Conservation (phyloP, 2,888 invertebrate genomes). For the Malthinus seriepunctatus region DNA sequence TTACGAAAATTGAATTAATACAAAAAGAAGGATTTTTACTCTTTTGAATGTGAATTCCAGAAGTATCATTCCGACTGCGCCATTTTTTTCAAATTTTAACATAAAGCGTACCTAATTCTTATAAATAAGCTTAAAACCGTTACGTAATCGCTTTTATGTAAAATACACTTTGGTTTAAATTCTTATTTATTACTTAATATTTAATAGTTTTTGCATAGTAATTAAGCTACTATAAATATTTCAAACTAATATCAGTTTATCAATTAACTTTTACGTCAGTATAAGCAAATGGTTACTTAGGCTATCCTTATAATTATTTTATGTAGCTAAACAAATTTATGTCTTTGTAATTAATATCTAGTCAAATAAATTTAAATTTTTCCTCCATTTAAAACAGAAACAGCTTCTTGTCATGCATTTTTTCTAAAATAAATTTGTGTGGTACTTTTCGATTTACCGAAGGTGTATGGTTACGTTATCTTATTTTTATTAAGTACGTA, state of each 20-base stretch:
- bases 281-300: slow-evolving; percentile 5
- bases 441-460: too few relatives aligned
- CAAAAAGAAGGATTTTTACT: too few relatives aligned
- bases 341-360: slow-evolving; percentile 17
- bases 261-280: slow-evolving; percentile 38
- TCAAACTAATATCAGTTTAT: slow-evolving; percentile 36
- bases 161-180: not conserved
- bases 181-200: not conserved
- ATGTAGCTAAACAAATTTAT: slow-evolving; percentile 11
- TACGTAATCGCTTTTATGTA: not conserved
- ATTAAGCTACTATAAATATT: slow-evolving; percentile 36
- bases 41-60: too few relatives aligned
- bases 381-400: not conserved
- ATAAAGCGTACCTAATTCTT: too few relatives aligned
- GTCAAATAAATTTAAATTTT: slow-evolving; percentile 14
- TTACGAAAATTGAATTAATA: too few relatives aligned
- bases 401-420: too few relatives aligned
- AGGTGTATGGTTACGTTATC: too few relatives aligned
- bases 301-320: slow-evolving; percentile 1
- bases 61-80: too few relatives aligned
- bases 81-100: too few relatives aligned
- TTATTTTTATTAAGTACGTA: too few relatives aligned
- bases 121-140: too few relatives aligned
- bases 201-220: slow-evolving; percentile 16
- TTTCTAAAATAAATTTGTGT: too few relatives aligned